Evolutionary conservation across 1,140 invertebrate genomes (phyloP).

Genomic region (Gerris buenoi): DNA sequence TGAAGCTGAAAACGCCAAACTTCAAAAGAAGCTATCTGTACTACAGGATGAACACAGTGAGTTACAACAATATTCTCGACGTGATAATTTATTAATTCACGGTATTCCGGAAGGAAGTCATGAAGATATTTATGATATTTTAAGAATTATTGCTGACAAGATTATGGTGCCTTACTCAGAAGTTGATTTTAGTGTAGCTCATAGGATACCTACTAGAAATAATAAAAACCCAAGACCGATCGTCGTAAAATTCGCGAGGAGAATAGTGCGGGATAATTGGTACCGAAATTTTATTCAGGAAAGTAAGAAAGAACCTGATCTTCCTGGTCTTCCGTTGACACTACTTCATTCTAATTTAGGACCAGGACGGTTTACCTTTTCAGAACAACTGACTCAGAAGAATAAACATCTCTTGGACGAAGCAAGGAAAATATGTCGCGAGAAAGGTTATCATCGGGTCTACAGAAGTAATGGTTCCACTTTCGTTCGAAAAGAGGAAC

Average conservation of each 20-base stretch:
- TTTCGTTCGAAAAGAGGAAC: not conserved
- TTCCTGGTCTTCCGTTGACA: not conserved
- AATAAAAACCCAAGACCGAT: not conserved
- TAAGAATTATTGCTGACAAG: not conserved
- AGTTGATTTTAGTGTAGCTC: not conserved
- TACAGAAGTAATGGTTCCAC: not conserved
- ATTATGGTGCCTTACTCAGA: not conserved
- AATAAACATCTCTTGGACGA: not conserved
- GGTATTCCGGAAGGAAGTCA: not conserved
- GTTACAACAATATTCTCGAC: not conserved
- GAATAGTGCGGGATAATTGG: not conserved
- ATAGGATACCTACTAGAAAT: not conserved
- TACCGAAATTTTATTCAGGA: not conserved
- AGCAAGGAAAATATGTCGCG: no score
- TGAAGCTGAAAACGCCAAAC: no score
- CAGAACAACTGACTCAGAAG: not conserved
- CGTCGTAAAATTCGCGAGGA: not conserved
- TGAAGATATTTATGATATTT: not conserved
- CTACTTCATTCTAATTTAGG: not conserved
- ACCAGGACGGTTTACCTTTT: not conserved
- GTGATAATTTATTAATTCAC: not conserved
- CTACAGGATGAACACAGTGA: no score
- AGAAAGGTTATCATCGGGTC: not conserved
- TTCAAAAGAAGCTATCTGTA: no score
- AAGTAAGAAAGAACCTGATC: not conserved